Conservation (phyloP, 2,888 invertebrate species). For the Zygothrica quintamaculata region DNA sequence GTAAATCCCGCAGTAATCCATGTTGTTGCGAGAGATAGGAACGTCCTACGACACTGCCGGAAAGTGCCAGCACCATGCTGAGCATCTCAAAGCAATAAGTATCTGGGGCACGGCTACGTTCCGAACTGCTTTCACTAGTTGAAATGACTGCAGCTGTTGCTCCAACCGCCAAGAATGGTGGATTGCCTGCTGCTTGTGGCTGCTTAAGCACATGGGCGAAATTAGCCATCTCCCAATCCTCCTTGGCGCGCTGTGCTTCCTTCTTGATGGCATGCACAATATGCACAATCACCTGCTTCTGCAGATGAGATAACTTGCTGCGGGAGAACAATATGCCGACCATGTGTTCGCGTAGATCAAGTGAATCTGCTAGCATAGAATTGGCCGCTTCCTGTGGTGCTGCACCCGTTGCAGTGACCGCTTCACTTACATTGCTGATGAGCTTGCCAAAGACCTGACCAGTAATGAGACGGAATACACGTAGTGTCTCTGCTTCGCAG, state of each 20-base stretch:
- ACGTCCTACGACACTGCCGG: conserved; percentile 95
- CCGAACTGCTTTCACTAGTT: conserved; percentile 78
- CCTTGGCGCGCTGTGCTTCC: conserved; percentile 93
- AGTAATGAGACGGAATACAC: conserved; percentile 96
- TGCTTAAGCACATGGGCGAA: conserved; percentile 77
- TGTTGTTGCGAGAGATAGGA: conserved; percentile 95
- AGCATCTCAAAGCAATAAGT: conserved; percentile 99
- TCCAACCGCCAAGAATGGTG: conserved; percentile 60
- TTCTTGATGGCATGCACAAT: conserved; percentile 95
- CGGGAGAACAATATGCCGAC: conserved; percentile 97
- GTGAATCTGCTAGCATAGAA: conserved; percentile 85
- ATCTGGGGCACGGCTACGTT: conserved; percentile 86
- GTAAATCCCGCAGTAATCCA: conserved; percentile 92
- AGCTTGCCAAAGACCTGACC: conserved; percentile 94
- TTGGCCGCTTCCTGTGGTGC: conserved; percentile 41
- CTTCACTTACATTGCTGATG: conserved; percentile 86
- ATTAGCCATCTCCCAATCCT: conserved; percentile 93
- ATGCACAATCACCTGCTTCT: conserved; percentile 96
- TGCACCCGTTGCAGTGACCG: conserved; percentile 29
- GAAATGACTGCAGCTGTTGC: conserved; percentile 14
- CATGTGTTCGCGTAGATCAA: conserved; percentile 96
- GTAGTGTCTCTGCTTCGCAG: conserved; percentile 95
- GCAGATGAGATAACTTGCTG: conserved; percentile 95
- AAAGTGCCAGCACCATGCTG: conserved; percentile 95
- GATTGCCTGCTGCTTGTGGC: conserved; percentile 60